Base-by-base conservation (phyloP, 1,140 invertebrate species). In the Neodiprion fabricii region DNA sequence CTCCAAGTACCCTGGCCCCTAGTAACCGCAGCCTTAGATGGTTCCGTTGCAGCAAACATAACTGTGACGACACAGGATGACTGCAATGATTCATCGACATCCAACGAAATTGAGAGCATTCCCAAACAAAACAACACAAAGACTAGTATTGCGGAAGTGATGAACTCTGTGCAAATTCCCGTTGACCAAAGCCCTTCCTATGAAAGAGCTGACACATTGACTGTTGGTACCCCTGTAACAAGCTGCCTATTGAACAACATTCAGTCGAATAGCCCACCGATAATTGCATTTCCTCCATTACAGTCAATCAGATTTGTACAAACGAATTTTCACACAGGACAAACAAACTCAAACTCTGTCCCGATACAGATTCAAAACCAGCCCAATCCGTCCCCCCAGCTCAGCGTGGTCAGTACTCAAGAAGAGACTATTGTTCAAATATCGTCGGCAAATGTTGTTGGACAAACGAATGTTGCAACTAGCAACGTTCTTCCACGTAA, bases 261-360 rank as follows among this genome's bases (percentile, higher is more conserved):
- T 9, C 86, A 87, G 11, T 79, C 86, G 0, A 85, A 85, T 49
- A 85, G 77, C 68, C 82, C 84, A 1, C 85, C 87, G 8, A 86
- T 88, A 17, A 86, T 89, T 7, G 78, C 85, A 1, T 86, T 89
- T 74, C 86, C 87, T 7, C 86, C 85, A 66, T 73, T 88, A 11
- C 87, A 88, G 66, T 86, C 86, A 0, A 87, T 89, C 48, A 81
- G 86, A 69, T 87, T 88, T 72, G 84, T 89, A 21, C 87, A 88
- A 70, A 86, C 86, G n/a, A 85, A 81, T 50, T 88, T 88, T 76
- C 84, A 87, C 70, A 79, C 85, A n/a, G 85, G 85, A 4, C 85
- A 85, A 40, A 80, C 78, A 4, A 79, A 72, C n/a, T 53, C 81
- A 8, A 77, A 80, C 48, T 72, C 84, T 0, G 79, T 84, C 48